phyloP scores from a whole-genome alignment of 2,113 vertebrate species.

The Thunnus maccoyii region DNA sequence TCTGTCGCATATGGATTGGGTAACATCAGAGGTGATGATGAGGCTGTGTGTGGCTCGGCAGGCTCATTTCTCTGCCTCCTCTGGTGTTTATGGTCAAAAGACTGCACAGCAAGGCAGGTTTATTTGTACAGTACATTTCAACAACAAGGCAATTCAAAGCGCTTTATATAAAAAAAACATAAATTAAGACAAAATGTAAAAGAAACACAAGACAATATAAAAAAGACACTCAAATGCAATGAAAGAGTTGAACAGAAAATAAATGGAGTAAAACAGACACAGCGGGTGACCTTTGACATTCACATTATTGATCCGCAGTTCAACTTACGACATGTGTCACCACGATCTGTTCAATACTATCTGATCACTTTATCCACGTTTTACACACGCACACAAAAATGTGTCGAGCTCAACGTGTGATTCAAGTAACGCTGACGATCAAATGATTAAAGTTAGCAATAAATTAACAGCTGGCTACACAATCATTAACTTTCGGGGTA shows the following conservation, averaged over 20 bases:
- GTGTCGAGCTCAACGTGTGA: neutral
- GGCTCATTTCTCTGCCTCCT: constrained; percentile 36
- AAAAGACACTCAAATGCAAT: too few relatives aligned
- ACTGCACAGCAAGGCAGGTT: neutral
- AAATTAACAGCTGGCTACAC: neutral
- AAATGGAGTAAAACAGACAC: too few relatives aligned
- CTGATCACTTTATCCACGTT: neutral
- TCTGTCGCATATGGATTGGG: constrained; percentile 43
- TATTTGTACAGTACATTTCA: too few relatives aligned
- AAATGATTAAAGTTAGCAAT: neutral
- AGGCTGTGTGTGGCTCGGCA: constrained; percentile 4
- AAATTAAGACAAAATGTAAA: too few relatives aligned
- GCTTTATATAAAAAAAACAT: too few relatives aligned
- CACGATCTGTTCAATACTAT: neutral
- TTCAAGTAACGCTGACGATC: too few relatives aligned
- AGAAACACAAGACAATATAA: too few relatives aligned
- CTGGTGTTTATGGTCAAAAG: constrained; percentile 38
- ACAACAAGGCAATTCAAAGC: too few relatives aligned
- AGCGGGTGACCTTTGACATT: constrained; percentile 18
- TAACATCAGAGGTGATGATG: constrained; percentile 18
- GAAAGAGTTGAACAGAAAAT: too few relatives aligned
- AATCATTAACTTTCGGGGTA: neutral
- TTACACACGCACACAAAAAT: too few relatives aligned
- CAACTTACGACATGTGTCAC: neutral
- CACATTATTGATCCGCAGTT: neutral